phyloP scores from a whole-genome alignment of 2,888 invertebrate genomes.

The Brachyopa scutellaris region DNA sequence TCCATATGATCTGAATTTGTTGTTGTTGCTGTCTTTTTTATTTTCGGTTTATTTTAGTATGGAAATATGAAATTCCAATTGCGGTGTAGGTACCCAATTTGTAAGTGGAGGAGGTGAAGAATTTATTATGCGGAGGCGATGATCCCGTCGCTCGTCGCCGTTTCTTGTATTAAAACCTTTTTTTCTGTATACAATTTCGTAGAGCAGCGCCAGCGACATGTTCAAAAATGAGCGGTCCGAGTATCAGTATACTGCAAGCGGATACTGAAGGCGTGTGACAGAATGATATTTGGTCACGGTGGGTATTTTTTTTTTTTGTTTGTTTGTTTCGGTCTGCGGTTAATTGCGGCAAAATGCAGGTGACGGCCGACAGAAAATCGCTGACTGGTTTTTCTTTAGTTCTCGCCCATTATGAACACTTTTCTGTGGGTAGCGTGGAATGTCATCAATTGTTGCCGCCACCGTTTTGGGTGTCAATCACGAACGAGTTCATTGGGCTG shows the following conservation, averaged over 20 bases:
- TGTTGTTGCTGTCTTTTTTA: slow-evolving; percentile 9
- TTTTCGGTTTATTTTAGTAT: slow-evolving; percentile 45
- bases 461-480: slow-evolving; percentile 29
- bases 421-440: slow-evolving; percentile 46
- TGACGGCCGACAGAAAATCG: slow-evolving; percentile 50
- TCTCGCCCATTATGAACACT: neutral
- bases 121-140: slow-evolving; percentile 46
- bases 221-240: too few species aligned
- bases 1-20: slow-evolving; percentile 34
- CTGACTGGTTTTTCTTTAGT: slow-evolving; percentile 9
- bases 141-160: slow-evolving; percentile 10
- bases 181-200: too few species aligned
- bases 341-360: slow-evolving; percentile 57
- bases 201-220: too few species aligned
- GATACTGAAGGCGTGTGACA: slow-evolving; percentile 18
- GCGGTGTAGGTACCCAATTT: neutral
- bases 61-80: slow-evolving; percentile 62
- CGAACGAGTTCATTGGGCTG: slow-evolving; percentile 2
- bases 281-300: slow-evolving; percentile 18
- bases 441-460: slow-evolving; percentile 22
- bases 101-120: slow-evolving; percentile 25
- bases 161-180: slow-evolving; percentile 31
- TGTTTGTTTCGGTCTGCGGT: slow-evolving; percentile 26
- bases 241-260: slow-evolving; percentile 38
- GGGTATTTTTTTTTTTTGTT: slow-evolving; percentile 3